Percentiles rank a stretch among this genome's conserved stretches.
Evolutionary conservation across 2,888 invertebrate species (phyloP).

Genomic region (Athetis lepigone): DNA sequence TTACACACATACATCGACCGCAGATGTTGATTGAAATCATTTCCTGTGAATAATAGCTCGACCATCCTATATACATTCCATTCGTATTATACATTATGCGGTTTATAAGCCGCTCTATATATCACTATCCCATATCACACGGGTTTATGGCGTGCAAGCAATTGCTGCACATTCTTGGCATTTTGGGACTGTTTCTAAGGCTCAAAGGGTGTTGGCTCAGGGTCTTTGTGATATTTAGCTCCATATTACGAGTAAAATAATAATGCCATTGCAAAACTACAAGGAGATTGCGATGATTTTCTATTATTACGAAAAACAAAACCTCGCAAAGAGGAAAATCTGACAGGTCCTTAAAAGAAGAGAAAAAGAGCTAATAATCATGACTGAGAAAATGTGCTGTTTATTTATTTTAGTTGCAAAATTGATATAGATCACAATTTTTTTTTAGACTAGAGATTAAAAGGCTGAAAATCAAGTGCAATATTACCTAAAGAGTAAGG

Average conservation of each 20-base stretch:
- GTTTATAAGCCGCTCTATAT: conserved; percentile 1
- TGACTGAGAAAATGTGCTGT: neutral
- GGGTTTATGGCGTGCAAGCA: conserved; percentile 7
- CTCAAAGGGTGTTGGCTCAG: neutral
- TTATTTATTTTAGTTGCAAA: neutral
- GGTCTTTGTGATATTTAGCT: neutral
- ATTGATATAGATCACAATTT: too few relatives aligned
- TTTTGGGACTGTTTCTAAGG: neutral
- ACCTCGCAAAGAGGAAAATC: neutral
- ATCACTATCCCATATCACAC: neutral
- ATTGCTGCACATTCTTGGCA: conserved; percentile 21
- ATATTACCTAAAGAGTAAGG: neutral
- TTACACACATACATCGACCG: conserved; percentile 14
- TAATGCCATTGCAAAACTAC: neutral
- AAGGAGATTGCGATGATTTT: too few relatives aligned
- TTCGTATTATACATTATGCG: neutral
- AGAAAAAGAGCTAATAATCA: neutral
- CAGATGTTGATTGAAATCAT: conserved; percentile 37
- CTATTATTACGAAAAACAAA: neutral
- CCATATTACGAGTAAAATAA: neutral
- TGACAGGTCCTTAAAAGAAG: neutral
- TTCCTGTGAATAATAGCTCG: conserved; percentile 46
- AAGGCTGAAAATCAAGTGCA: too few relatives aligned
- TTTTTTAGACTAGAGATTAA: neutral
- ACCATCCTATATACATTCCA: conserved; percentile 2